Conservation (phyloP, 2,113 vertebrate genomes). For the Ardeotis arabs region DNA sequence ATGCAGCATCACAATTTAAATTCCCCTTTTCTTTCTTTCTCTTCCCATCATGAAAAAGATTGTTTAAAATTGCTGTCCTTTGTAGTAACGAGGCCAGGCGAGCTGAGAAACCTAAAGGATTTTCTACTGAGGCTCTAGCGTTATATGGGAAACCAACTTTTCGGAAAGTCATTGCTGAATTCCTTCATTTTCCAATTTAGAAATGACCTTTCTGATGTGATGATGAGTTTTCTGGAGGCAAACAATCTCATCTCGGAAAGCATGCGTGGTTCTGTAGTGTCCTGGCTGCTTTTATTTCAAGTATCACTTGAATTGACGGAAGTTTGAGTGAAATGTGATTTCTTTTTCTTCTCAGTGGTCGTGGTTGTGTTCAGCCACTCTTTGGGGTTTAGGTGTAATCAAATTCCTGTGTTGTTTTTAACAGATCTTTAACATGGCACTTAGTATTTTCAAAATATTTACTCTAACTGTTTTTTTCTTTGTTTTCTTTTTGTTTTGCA, state of each 20-base stretch:
- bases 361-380: background rate
- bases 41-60: background rate
- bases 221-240: background rate
- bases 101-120: background rate
- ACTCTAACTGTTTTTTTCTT: background rate
- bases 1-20: background rate
- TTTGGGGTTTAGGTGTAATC: background rate
- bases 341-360: too few relatives aligned
- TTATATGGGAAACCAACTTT: background rate
- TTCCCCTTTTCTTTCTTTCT: background rate
- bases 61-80: background rate
- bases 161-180: background rate
- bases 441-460: accelerated
- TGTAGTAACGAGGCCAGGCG: background rate
- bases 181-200: background rate
- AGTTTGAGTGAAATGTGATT: background rate
- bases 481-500: background rate
- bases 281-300: background rate
- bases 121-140: background rate
- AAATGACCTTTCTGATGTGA: background rate
- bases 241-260: background rate
- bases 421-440: accelerated
- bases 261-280: accelerated
- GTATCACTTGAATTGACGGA: background rate
- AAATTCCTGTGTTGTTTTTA: background rate